Evolutionary conservation across 2,888 invertebrate species (phyloP).

Genomic region (Patella pellucida): DNA sequence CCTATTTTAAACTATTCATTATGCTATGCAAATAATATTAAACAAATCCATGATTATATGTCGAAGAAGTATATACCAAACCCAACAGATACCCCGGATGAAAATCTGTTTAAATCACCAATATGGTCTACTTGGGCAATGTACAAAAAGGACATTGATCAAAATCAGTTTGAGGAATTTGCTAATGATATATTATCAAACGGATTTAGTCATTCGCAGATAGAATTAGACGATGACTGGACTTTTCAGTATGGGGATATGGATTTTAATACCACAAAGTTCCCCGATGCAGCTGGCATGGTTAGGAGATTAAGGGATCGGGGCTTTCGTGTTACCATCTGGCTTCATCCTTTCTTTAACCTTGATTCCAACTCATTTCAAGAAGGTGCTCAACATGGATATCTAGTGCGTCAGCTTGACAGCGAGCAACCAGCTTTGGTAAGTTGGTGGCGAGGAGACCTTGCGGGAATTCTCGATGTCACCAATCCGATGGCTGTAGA

Average conservation of each 20-base stretch:
- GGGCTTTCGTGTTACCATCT: slow-evolving; percentile 84
- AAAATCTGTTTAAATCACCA: slow-evolving; percentile 82
- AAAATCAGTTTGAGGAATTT: slow-evolving; percentile 67
- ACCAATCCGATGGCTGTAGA: slow-evolving; percentile 86
- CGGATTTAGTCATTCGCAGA: slow-evolving; percentile 59
- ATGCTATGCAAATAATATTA: slow-evolving; percentile 46
- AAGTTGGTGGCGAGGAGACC: slow-evolving; percentile 84
- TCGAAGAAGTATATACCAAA: slow-evolving; percentile 74
- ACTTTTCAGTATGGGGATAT: slow-evolving; percentile 88
- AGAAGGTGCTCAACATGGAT: slow-evolving; percentile 79
- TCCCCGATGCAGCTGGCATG: slow-evolving; percentile 79
- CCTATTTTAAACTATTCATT: slow-evolving; percentile 51
- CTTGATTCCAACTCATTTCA: slow-evolving; percentile 88
- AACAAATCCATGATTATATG: slow-evolving; percentile 69
- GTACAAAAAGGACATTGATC: slow-evolving; percentile 80
- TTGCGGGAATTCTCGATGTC: slow-evolving; percentile 85
- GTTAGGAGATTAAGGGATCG: slow-evolving; percentile 75
- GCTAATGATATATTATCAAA: slow-evolving; percentile 41
- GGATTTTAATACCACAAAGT: slow-evolving; percentile 79
- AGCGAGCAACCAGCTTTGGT: slow-evolving; percentile 70
- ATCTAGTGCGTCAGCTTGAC: slow-evolving; percentile 71
- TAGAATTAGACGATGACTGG: slow-evolving; percentile 88
- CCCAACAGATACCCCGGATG: slow-evolving; percentile 78
- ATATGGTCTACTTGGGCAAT: slow-evolving; percentile 93
- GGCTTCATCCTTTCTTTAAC: slow-evolving; percentile 74